These are phyloP conservation scores for Aepyceros melampus DNA, from an alignment of 2,113 vertebrate species.

Conservation along the genomic window DNA sequence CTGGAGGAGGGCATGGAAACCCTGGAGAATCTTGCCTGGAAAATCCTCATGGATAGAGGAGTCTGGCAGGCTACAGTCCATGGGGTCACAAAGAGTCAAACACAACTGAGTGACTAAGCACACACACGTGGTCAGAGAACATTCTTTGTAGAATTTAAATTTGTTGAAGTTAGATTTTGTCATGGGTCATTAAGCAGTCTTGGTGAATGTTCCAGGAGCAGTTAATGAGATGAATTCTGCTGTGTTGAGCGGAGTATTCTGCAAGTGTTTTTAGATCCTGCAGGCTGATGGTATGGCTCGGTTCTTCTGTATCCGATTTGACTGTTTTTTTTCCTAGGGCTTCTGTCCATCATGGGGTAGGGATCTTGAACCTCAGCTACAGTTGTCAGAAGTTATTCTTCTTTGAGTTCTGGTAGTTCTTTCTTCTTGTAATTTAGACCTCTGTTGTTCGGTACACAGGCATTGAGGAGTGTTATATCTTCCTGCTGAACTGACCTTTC, in stretches of 20 bases:
- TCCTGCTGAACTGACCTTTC: background rate
- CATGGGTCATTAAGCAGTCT: background rate
- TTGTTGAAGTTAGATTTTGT: background rate
- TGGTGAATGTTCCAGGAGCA: background rate
- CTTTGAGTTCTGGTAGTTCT: background rate
- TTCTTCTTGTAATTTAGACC: background rate
- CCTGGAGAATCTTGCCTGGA: background rate
- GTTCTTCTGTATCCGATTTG: background rate
- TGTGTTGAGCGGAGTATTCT: background rate
- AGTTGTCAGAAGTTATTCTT: background rate
- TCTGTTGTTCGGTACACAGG: background rate
- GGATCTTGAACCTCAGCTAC: background rate
- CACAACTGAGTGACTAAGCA: background rate
- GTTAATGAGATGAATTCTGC: background rate
- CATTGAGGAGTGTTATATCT: background rate
- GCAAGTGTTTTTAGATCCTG: background rate
- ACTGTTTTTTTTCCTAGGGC: background rate
- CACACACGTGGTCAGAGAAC: background rate
- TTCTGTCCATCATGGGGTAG: background rate
- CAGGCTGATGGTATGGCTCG: background rate
- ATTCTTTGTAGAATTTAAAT: background rate
- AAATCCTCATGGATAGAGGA: background rate
- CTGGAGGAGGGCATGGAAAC: background rate
- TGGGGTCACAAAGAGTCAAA: background rate
- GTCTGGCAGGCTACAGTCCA: background rate